Percentiles rank a stretch among this genome's conserved stretches.
phyloP scores from a whole-genome alignment of 2,113 vertebrate species.

The Eonycteris spelaea region DNA sequence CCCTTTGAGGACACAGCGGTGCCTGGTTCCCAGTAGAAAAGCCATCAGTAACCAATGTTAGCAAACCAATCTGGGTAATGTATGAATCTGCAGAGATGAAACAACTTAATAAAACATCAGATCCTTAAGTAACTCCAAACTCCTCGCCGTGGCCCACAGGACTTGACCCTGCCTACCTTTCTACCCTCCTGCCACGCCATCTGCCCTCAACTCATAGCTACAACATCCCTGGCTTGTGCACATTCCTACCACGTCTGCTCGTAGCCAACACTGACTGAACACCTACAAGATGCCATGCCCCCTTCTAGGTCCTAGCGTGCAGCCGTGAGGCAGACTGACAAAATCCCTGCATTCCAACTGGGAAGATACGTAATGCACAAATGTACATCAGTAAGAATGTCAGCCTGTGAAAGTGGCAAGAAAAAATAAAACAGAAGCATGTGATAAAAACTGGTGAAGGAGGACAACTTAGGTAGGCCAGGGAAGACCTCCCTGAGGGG shows the following conservation, averaged over 20 bases:
- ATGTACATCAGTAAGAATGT: not conserved
- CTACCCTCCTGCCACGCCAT: not conserved
- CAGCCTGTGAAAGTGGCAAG: not conserved
- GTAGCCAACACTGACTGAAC: not conserved
- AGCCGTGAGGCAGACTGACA: not conserved
- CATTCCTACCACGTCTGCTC: not conserved
- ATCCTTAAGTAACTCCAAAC: not conserved
- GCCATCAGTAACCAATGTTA: not conserved
- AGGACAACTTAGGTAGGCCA: not conserved
- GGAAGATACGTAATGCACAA: not conserved
- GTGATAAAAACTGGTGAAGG: not conserved
- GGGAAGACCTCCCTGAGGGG: not conserved
- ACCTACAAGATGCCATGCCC: not conserved
- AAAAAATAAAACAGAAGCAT: not conserved
- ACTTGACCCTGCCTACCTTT: not conserved
- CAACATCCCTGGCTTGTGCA: not conserved
- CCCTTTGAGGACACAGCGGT: not conserved
- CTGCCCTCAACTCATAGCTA: not conserved
- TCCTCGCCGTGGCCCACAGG: not conserved
- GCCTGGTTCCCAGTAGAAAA: not conserved
- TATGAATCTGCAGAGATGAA: not conserved
- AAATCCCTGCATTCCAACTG: not conserved
- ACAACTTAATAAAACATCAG: not conserved
- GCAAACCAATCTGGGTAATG: not conserved
- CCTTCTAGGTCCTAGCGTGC: not conserved